A percentile compares a stretch with the other conserved stretches of the same genome.
These are phyloP conservation scores for Hipparchia sbordonii DNA, from an alignment of 2,888 invertebrate species.

Conservation along the genomic window DNA sequence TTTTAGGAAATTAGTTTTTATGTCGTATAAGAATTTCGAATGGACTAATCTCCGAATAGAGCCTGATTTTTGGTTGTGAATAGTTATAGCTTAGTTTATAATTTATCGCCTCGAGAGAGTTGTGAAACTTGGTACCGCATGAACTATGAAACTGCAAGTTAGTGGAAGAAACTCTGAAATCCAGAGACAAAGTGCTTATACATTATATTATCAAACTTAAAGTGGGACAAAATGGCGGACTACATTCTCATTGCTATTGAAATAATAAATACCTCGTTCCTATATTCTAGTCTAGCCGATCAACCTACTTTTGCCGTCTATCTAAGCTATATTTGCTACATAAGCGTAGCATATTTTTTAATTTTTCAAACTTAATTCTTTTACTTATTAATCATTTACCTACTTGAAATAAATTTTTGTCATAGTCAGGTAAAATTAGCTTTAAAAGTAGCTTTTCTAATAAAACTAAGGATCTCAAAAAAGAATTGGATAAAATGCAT, in stretches of 20 bases:
- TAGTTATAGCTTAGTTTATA: slow-evolving; percentile 2
- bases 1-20: too few species aligned
- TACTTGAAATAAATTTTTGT: too few species aligned
- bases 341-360: too few species aligned
- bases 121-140: slow-evolving; percentile 9
- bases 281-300: neutral
- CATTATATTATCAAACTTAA: slow-evolving; percentile 10
- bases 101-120: neutral
- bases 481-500: too few species aligned
- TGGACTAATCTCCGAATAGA: neutral
- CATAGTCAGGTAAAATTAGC: too few species aligned
- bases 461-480: too few species aligned
- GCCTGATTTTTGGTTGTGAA: neutral
- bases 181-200: slow-evolving; percentile 9
- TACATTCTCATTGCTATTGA: neutral
- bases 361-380: too few species aligned
- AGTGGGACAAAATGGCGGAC: slow-evolving; percentile 10
- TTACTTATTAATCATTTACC: too few species aligned
- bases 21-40: too few species aligned
- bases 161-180: slow-evolving; percentile 12
- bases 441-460: too few species aligned
- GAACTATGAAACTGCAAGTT: slow-evolving; percentile 15
- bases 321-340: neutral
- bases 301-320: neutral
- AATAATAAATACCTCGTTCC: neutral